Percentiles rank a stretch among this genome's conserved stretches.
phyloP scores from a whole-genome alignment of 2,113 vertebrate genomes.

The Neoarius graeffei region DNA sequence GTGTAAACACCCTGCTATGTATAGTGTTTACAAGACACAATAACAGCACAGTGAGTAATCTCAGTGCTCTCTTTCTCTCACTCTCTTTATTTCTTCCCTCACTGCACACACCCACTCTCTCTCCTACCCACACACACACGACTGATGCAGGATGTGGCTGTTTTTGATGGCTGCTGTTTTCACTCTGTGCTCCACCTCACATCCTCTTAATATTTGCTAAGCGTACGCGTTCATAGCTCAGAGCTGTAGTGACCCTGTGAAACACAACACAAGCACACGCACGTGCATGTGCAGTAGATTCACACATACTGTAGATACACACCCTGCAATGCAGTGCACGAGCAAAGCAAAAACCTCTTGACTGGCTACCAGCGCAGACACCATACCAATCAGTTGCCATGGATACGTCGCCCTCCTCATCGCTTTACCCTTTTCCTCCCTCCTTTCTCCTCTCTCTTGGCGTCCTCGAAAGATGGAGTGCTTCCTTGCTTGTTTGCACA shows the following conservation, averaged over 20 bases:
- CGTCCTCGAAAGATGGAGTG: slow-evolving; percentile 21
- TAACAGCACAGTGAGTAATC: neutral
- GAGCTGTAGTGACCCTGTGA: neutral
- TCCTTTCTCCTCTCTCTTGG: slow-evolving; percentile 24
- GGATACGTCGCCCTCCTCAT: slow-evolving; percentile 49
- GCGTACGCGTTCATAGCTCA: neutral
- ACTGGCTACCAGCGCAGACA: slow-evolving; percentile 46
- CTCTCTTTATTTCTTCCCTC: neutral
- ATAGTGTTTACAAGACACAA: neutral
- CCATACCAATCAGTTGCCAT: slow-evolving; percentile 70
- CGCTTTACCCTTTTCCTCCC: neutral
- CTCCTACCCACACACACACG: slow-evolving; percentile 13
- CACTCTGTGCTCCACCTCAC: slow-evolving; percentile 17
- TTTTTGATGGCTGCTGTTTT: slow-evolving; percentile 27
- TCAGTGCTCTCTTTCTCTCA: neutral
- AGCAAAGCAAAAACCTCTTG: slow-evolving; percentile 21
- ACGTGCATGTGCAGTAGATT: neutral
- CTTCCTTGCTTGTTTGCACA: neutral
- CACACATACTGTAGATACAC: neutral
- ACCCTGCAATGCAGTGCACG: slow-evolving; percentile 33
- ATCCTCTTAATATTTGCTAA: neutral
- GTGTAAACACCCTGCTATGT: neutral
- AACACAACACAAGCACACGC: neutral
- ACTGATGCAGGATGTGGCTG: slow-evolving; percentile 34
- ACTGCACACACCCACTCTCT: neutral